phyloP scores from a whole-genome alignment of 2,113 vertebrate genomes.

The Heterotis niloticus region DNA sequence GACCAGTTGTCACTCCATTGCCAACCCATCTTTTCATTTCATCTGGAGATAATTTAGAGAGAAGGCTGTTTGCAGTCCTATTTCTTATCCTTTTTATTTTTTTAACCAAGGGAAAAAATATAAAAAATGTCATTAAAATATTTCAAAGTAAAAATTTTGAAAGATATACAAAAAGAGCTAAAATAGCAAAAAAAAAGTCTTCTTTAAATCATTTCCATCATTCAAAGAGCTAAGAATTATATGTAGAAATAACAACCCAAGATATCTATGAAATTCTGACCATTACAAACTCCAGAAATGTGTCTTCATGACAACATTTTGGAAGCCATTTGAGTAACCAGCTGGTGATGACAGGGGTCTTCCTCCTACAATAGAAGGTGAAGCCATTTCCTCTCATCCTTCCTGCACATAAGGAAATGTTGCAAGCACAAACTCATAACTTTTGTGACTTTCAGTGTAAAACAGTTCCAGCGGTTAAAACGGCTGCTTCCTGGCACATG shows the following conservation, averaged over 20 bases:
- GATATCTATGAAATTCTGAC: neutral
- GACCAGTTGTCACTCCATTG: no score
- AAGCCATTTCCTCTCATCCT: neutral
- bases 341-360: neutral
- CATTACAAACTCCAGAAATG: neutral
- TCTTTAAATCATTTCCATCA: neutral
- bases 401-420: neutral
- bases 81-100: neutral
- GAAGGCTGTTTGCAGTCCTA: conserved; percentile 6
- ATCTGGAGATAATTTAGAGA: neutral
- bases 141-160: conserved; percentile 12
- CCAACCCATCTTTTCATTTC: neutral
- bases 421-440: neutral
- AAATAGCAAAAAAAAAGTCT: conserved; percentile 20
- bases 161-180: conserved; percentile 20
- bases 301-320: neutral
- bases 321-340: neutral
- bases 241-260: neutral
- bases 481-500: neutral
- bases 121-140: conserved; percentile 12
- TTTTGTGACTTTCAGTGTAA: neutral
- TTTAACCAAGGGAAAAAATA: neutral
- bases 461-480: neutral
- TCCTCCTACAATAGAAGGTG: no score
- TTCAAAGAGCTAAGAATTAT: neutral